phyloP scores from a whole-genome alignment of 2,113 vertebrate genomes.

The Calyptomena viridis region DNA sequence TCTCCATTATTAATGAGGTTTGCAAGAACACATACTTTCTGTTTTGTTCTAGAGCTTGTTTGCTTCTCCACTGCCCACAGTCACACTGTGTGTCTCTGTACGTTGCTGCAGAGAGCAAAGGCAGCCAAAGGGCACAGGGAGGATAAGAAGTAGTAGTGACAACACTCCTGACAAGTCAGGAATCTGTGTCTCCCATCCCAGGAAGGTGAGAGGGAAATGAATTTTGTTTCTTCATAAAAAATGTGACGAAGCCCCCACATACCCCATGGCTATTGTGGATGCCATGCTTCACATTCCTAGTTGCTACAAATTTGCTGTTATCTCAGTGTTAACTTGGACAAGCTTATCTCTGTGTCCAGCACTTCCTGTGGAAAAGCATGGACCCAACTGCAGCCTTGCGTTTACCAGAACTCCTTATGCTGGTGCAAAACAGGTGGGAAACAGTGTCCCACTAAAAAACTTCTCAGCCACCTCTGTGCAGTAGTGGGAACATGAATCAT shows the following conservation, averaged over 20 bases:
- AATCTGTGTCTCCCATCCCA: neutral
- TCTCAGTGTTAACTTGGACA: neutral
- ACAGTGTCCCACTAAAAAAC: neutral
- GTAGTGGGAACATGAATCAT: neutral
- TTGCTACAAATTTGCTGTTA: neutral
- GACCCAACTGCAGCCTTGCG: neutral
- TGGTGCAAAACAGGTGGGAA: constrained; percentile 12
- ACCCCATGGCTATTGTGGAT: neutral
- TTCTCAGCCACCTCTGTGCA: neutral
- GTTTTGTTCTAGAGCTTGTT: constrained; percentile 11
- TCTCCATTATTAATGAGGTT: constrained; percentile 43
- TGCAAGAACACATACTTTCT: constrained; percentile 6
- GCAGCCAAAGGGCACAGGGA: neutral
- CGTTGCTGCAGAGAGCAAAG: neutral
- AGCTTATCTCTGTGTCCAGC: constrained; percentile 26
- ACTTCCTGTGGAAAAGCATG: constrained; percentile 38
- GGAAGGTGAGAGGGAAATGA: neutral
- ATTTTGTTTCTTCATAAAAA: neutral
- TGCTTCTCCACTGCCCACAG: neutral
- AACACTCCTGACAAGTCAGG: neutral
- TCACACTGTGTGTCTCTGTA: neutral
- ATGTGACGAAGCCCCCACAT: neutral
- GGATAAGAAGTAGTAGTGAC: neutral
- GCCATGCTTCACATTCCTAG: neutral
- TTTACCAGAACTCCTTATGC: neutral